These are phyloP conservation scores for Lepilemur ruficaudatus DNA, from an alignment of 2,797 vertebrate genomes.

Conservation along the genomic window DNA sequence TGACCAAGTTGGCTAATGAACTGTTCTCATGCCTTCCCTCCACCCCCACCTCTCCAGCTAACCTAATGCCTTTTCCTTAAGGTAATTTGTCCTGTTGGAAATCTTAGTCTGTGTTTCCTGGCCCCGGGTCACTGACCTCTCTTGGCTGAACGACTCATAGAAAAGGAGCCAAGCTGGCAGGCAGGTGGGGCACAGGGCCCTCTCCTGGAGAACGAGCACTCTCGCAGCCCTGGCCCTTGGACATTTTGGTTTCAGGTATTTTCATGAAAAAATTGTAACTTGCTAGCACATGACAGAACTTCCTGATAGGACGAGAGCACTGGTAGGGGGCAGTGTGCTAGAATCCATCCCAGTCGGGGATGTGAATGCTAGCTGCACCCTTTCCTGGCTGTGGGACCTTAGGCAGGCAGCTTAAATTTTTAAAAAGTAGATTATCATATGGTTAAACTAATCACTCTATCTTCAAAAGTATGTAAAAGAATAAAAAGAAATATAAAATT, in stretches of 20 bases:
- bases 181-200: not conserved
- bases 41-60: constrained; percentile 12
- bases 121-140: constrained; percentile 52
- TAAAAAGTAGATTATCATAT: not conserved
- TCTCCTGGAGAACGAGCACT: constrained; percentile 33
- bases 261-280: constrained; percentile 12
- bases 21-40: constrained; percentile 61
- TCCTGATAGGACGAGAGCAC: not conserved
- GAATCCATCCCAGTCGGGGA: not conserved
- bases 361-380: not conserved
- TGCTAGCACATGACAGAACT: constrained; percentile 4
- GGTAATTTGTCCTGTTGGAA: constrained; percentile 61
- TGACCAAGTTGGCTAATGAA: constrained; percentile 72
- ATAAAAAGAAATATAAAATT: constrained; percentile 9
- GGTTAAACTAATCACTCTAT: not conserved
- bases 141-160: constrained; percentile 35
- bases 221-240: not conserved
- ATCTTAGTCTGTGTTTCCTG: constrained; percentile 64
- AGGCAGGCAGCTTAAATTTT: not conserved
- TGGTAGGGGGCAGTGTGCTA: not conserved
- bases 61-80: constrained; percentile 77
- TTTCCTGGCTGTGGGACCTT: not conserved
- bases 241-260: constrained; percentile 41
- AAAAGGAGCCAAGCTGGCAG: constrained; percentile 24
- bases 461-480: constrained; percentile 25